Conservation (phyloP, 2,888 invertebrate species). For the Eugnorisma glareosa region DNA sequence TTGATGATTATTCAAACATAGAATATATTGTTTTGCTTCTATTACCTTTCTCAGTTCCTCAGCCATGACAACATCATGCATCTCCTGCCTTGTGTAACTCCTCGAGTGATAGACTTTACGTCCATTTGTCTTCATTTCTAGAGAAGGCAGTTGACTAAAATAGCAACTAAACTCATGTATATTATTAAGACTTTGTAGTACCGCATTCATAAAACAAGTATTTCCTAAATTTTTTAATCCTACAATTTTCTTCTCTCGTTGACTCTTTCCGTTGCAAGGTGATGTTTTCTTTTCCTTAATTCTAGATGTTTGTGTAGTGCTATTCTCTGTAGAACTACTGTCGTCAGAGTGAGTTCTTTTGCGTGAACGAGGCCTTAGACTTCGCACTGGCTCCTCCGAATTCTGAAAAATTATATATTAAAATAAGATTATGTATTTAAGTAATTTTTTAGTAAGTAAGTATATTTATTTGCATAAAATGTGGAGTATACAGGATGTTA, state of each 20-base stretch:
- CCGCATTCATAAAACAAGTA: slow-evolving; percentile 97
- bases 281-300: slow-evolving; percentile 82
- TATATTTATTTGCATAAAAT: neutral
- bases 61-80: slow-evolving; percentile 93
- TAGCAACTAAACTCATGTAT: slow-evolving; percentile 96
- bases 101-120: slow-evolving; percentile 91
- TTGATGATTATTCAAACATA: neutral
- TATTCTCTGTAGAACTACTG: slow-evolving; percentile 89
- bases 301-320: slow-evolving; percentile 71
- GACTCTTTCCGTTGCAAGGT: slow-evolving; percentile 86
- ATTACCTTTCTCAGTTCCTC: slow-evolving; percentile 94
- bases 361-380: slow-evolving; percentile 90
- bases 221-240: slow-evolving; percentile 95
- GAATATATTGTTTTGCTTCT: neutral
- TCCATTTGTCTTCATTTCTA: slow-evolving; percentile 92
- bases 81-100: slow-evolving; percentile 91
- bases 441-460: no score
- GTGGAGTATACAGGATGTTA: neutral
- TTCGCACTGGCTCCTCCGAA: slow-evolving; percentile 89
- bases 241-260: slow-evolving; percentile 92
- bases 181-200: slow-evolving; percentile 95
- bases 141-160: slow-evolving; percentile 94
- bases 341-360: slow-evolving; percentile 91
- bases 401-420: slow-evolving; percentile 74
- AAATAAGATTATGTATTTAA: no score